Conservation (phyloP, 53 echinoderm and acorn worm species). For the Patiria pectinifera region DNA sequence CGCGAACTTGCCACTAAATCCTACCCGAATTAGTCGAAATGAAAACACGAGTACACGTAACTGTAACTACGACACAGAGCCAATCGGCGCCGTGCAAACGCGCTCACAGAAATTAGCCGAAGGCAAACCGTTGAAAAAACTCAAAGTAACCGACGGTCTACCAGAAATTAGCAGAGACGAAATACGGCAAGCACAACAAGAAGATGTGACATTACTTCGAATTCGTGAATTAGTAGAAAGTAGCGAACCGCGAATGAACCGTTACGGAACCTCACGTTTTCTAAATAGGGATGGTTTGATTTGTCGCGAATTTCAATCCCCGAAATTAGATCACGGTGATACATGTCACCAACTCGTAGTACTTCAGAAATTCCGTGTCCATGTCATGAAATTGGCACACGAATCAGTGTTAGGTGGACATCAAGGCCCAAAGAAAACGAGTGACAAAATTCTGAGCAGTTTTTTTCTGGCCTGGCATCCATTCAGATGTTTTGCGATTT, state of each 20-base stretch:
- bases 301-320: slow-evolving; percentile 20
- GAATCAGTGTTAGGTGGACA: slow-evolving; percentile 77
- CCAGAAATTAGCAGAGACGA: slow-evolving; percentile 11
- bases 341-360: slow-evolving; percentile 44
- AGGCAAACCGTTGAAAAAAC: slow-evolving; percentile 34
- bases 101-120: slow-evolving; percentile 42
- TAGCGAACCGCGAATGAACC: background rate
- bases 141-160: slow-evolving; percentile 10
- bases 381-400: slow-evolving; percentile 67
- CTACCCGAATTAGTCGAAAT: background rate
- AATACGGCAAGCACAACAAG: slow-evolving; percentile 28
- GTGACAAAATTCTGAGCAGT: slow-evolving; percentile 57
- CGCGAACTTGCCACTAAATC: background rate
- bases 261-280: slow-evolving; percentile 9
- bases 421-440: slow-evolving; percentile 57
- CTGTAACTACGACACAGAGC: too few relatives aligned
- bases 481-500: slow-evolving; percentile 56
- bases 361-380: slow-evolving; percentile 52
- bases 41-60: background rate
- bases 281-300: slow-evolving; percentile 27
- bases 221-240: slow-evolving; percentile 27
- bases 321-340: slow-evolving; percentile 33
- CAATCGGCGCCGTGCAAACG: slow-evolving; percentile 31
- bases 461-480: slow-evolving; percentile 73
- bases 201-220: slow-evolving; percentile 5